These are phyloP conservation scores for Andricus curvator DNA, from an alignment of 2,888 invertebrate species.

Conservation along the genomic window DNA sequence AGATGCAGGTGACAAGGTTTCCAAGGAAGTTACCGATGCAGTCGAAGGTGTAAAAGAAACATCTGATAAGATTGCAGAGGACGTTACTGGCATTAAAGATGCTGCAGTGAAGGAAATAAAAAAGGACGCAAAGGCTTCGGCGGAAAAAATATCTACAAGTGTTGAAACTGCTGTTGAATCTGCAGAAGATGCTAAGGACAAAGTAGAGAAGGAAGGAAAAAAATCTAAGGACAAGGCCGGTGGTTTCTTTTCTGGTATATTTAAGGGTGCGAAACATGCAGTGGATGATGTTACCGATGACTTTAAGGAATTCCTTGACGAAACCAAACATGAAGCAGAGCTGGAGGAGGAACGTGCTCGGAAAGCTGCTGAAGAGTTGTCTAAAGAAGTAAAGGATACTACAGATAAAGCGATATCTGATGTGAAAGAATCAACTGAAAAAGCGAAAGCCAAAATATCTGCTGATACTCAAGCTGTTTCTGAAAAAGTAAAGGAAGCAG, in stretches of 20 bases:
- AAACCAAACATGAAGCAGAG: constrained; percentile 54
- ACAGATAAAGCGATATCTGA: constrained; percentile 51
- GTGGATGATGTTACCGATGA: constrained; percentile 46
- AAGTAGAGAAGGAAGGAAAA: constrained; percentile 53
- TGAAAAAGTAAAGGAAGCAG: constrained; percentile 44
- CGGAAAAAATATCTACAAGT: constrained; percentile 16
- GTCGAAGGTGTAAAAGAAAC: constrained; percentile 10
- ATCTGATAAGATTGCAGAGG: background rate
- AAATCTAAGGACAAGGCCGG: constrained; percentile 51
- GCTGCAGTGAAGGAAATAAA: constrained; percentile 51
- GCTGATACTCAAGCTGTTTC: constrained; percentile 34
- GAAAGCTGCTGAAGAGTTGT: constrained; percentile 54
- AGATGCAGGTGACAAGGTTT: constrained; percentile 31
- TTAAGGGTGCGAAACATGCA: constrained; percentile 55
- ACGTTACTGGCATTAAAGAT: background rate
- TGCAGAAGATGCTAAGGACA: constrained; percentile 47
- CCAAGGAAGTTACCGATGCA: constrained; percentile 39
- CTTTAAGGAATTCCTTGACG: constrained; percentile 72
- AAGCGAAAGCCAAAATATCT: constrained; percentile 50
- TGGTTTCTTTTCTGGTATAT: constrained; percentile 61
- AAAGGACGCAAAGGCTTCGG: constrained; percentile 48
- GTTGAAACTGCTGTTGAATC: constrained; percentile 32
- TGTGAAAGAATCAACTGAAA: constrained; percentile 48
- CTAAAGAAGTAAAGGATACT: constrained; percentile 50
- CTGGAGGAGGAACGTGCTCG: constrained; percentile 62